phyloP scores from a whole-genome alignment of 2,888 invertebrate species.

The Celastrina argiolus region DNA sequence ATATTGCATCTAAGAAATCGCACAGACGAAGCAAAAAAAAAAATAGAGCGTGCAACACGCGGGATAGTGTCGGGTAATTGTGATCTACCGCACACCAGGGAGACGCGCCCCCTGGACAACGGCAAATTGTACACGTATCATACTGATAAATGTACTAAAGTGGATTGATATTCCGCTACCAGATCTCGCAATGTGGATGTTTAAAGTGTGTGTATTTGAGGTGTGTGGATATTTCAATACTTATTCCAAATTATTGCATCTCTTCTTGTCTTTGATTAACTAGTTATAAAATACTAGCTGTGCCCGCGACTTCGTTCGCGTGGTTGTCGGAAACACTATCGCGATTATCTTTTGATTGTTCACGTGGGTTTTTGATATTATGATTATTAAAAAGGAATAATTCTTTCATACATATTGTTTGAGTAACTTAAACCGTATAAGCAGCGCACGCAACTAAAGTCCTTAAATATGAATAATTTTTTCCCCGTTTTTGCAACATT shows the following conservation, averaged over 20 bases:
- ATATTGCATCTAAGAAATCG: background rate
- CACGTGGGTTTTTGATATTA: too few species aligned
- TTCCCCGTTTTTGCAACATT: too few species aligned
- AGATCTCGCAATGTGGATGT: background rate
- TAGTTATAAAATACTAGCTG: too few species aligned
- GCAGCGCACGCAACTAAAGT: too few species aligned
- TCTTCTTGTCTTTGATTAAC: background rate
- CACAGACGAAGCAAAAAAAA: constrained; percentile 33
- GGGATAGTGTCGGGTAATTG: constrained; percentile 56
- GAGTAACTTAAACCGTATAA: too few species aligned
- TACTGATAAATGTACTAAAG: constrained; percentile 36
- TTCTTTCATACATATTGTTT: too few species aligned
- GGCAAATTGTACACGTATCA: constrained; percentile 23
- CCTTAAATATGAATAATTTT: too few species aligned
- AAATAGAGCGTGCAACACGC: constrained; percentile 48
- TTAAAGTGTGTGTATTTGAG: background rate
- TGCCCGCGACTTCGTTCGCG: too few species aligned
- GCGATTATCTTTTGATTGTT: too few species aligned
- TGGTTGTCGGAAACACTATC: too few species aligned
- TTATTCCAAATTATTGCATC: too few species aligned
- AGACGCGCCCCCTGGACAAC: constrained; percentile 24
- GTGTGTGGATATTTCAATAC: background rate
- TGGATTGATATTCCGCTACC: constrained; percentile 26
- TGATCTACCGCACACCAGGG: constrained; percentile 65
- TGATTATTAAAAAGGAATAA: too few species aligned